Evolutionary conservation across 1,140 invertebrate genomes (phyloP).

Genomic region (Aphaenogaster rudis): DNA sequence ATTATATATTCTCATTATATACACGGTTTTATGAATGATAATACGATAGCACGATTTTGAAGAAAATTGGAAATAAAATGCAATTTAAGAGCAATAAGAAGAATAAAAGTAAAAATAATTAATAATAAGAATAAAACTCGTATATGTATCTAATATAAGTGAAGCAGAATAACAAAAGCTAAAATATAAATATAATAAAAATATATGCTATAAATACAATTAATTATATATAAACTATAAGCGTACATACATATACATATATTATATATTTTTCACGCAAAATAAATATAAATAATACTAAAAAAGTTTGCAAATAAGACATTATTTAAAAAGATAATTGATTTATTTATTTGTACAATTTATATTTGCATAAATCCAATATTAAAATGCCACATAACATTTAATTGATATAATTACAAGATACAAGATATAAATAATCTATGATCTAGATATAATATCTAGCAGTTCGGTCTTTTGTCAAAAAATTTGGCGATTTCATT

Average conservation of each 20-base stretch:
- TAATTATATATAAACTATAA: not conserved
- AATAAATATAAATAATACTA: not conserved
- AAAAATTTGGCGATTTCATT: not conserved
- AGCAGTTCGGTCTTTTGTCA: not conserved
- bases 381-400: not conserved
- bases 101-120: not conserved
- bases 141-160: not conserved
- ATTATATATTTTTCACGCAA: not conserved
- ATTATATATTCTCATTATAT: too few species aligned
- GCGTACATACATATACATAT: too few species aligned
- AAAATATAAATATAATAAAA: too few species aligned
- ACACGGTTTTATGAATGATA: too few species aligned
- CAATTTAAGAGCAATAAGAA: too few species aligned
- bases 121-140: not conserved
- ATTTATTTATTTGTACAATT: slow-evolving; percentile 14
- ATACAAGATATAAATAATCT: not conserved
- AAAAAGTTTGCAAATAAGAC: not conserved
- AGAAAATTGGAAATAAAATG: too few species aligned
- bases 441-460: too few species aligned
- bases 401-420: not conserved
- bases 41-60: too few species aligned
- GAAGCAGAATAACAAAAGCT: too few species aligned
- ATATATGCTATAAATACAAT: too few species aligned
- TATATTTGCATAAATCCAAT: not conserved
- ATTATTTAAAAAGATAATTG: slow-evolving; percentile 1